Conservation (phyloP, 2,888 invertebrate genomes). For the Proisotoma minuta region DNA sequence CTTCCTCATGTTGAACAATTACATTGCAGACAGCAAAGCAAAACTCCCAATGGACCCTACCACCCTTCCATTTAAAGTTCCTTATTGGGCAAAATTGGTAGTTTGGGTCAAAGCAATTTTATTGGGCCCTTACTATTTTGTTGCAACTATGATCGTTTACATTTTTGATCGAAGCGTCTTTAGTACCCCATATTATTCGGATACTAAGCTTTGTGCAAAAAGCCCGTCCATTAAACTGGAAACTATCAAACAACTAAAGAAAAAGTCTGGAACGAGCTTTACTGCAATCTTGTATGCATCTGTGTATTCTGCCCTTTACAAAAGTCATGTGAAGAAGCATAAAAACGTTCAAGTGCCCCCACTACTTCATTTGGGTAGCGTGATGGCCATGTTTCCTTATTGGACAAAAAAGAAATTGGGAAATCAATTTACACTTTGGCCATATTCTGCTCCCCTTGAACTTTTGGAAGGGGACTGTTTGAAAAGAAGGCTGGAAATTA, state of each 20-base stretch:
- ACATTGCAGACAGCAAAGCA: conserved; percentile 34
- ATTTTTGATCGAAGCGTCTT: conserved; percentile 23
- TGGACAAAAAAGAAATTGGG: conserved; percentile 24
- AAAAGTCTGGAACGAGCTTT: conserved; percentile 29
- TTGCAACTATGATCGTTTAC: conserved; percentile 26
- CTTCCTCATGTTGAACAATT: conserved; percentile 34
- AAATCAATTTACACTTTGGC: conserved; percentile 41
- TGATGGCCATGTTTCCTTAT: conserved; percentile 43
- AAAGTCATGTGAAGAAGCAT: conserved; percentile 21
- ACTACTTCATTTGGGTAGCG: conserved; percentile 28
- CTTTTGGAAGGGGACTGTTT: conserved; percentile 17
- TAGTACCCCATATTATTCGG: conserved; percentile 24
- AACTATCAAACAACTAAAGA: conserved; percentile 26
- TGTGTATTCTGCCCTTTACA: conserved; percentile 32
- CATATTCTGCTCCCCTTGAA: conserved; percentile 23
- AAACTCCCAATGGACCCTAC: conserved; percentile 38
- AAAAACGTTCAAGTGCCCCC: conserved; percentile 26
- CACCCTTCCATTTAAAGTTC: conserved; percentile 30
- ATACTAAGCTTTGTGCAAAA: conserved; percentile 26
- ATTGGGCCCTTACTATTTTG: conserved; percentile 37
- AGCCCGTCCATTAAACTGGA: conserved; percentile 30
- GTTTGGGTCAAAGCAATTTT: conserved; percentile 37
- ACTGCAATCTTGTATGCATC: conserved; percentile 36
- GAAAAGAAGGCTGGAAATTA: conserved; percentile 25
- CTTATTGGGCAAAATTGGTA: conserved; percentile 26